Evolutionary conservation across 2,888 invertebrate genomes (phyloP).

Genomic region (Aplocera efformata): DNA sequence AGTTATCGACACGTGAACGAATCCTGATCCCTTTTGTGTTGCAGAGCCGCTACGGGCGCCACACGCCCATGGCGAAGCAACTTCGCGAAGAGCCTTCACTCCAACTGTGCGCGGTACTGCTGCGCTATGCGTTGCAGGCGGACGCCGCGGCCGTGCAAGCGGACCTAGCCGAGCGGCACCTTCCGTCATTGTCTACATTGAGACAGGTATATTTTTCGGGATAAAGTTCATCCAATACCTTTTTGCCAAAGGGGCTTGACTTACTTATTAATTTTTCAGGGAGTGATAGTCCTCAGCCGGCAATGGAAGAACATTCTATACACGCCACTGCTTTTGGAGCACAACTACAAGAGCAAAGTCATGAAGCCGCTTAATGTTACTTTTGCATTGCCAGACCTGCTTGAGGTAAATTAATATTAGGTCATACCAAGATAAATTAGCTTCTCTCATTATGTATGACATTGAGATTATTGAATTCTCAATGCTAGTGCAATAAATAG

Average conservation of each 20-base stretch:
- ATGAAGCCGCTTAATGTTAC: slow-evolving; percentile 92
- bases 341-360: slow-evolving; percentile 92
- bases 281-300: slow-evolving; percentile 96
- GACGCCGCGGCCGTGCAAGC: slow-evolving; percentile 89
- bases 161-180: slow-evolving; percentile 89
- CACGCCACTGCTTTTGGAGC: slow-evolving; percentile 93
- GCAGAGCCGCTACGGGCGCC: slow-evolving; percentile 94
- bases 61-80: slow-evolving; percentile 93
- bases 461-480: too few relatives aligned
- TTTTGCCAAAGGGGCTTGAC: too few relatives aligned
- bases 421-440: background rate
- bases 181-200: slow-evolving; percentile 93
- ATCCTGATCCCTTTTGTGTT: slow-evolving; percentile 7
- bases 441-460: too few relatives aligned
- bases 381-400: slow-evolving; percentile 91
- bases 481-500: background rate
- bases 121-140: slow-evolving; percentile 89
- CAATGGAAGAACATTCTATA: slow-evolving; percentile 98
- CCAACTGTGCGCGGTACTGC: slow-evolving; percentile 93
- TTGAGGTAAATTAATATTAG: slow-evolving; percentile 81
- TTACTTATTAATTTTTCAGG: slow-evolving; percentile 68
- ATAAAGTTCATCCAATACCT: too few relatives aligned
- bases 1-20: background rate
- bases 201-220: slow-evolving; percentile 82
- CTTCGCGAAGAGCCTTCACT: slow-evolving; percentile 97